phyloP scores from a whole-genome alignment of 2,888 invertebrate species.

The Microctonus aethiopoides region DNA sequence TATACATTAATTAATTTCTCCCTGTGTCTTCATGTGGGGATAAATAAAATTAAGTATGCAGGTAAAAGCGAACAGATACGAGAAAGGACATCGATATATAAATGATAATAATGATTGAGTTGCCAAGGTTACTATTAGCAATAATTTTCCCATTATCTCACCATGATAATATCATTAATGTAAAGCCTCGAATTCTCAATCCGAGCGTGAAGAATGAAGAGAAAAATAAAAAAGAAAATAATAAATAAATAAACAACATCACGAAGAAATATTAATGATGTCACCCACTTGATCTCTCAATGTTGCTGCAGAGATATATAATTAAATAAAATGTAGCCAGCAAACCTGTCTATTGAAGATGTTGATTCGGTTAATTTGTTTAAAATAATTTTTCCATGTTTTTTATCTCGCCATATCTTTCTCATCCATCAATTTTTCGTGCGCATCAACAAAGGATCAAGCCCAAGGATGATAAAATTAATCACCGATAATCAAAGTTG shows the following conservation, averaged over 20 bases:
- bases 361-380: not conserved
- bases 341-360: not conserved
- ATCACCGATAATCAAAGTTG: constrained; percentile 26
- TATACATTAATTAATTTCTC: not conserved
- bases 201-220: constrained; percentile 1
- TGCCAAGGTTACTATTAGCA: constrained; percentile 10
- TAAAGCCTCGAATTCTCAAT: constrained; percentile 4
- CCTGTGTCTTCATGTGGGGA: not conserved
- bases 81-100: constrained; percentile 10
- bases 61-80: not conserved
- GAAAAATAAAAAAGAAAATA: constrained; percentile 7
- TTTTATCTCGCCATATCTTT: not conserved
- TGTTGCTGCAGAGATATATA: not conserved
- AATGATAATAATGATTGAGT: constrained; percentile 11
- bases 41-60: not conserved
- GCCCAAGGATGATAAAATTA: constrained; percentile 23
- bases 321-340: constrained; percentile 1
- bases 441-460: constrained; percentile 4
- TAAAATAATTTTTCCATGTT: not conserved
- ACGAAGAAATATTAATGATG: constrained; percentile 3
- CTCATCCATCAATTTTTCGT: constrained; percentile 7
- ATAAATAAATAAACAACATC: not conserved
- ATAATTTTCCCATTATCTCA: constrained; percentile 25
- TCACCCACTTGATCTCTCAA: constrained; percentile 12
- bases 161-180: not conserved